phyloP scores from a whole-genome alignment of 2,797 vertebrate genomes.

The Anguilla obscura region DNA sequence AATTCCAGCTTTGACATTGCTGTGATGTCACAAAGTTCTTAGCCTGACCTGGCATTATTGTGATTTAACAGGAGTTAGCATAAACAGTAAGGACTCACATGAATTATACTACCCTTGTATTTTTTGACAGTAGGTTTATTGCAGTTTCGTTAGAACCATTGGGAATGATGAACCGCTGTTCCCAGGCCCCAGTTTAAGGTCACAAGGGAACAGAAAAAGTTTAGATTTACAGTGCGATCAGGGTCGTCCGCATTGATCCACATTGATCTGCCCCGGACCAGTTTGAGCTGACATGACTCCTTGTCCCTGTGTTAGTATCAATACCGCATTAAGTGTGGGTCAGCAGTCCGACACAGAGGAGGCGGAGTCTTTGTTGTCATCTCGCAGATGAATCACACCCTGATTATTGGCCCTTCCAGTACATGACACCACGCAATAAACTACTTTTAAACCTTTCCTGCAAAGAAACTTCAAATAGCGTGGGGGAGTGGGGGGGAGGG shows the following conservation, averaged over 20 bases:
- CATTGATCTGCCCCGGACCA: constrained; percentile 57
- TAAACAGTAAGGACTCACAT: constrained; percentile 4
- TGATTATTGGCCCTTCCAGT: constrained; percentile 60
- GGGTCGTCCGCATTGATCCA: constrained; percentile 51
- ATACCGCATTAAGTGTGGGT: constrained; percentile 60
- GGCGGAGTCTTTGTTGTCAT: constrained; percentile 55
- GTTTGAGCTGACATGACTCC: constrained; percentile 56
- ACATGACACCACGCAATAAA: constrained; percentile 55
- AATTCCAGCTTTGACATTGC: not conserved
- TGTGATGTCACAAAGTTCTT: not conserved
- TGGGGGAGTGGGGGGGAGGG: constrained; percentile 52
- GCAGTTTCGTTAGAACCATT: constrained; percentile 40
- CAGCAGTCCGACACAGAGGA: constrained; percentile 47
- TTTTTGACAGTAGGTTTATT: not conserved
- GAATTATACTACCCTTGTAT: not conserved
- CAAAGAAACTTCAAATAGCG: constrained; percentile 50
- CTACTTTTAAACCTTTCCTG: constrained; percentile 51
- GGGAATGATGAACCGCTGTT: not conserved
- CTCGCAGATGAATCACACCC: constrained; percentile 57
- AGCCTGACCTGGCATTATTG: not conserved
- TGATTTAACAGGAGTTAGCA: constrained; percentile 30
- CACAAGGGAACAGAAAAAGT: constrained; percentile 31
- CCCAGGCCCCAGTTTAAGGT: constrained; percentile 44
- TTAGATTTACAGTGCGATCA: constrained; percentile 54
- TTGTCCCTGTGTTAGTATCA: constrained; percentile 54